Percentiles rank a stretch among this genome's conserved stretches.
Evolutionary conservation across 2,888 invertebrate genomes (phyloP).

Genomic region (Hetaerina titia): DNA sequence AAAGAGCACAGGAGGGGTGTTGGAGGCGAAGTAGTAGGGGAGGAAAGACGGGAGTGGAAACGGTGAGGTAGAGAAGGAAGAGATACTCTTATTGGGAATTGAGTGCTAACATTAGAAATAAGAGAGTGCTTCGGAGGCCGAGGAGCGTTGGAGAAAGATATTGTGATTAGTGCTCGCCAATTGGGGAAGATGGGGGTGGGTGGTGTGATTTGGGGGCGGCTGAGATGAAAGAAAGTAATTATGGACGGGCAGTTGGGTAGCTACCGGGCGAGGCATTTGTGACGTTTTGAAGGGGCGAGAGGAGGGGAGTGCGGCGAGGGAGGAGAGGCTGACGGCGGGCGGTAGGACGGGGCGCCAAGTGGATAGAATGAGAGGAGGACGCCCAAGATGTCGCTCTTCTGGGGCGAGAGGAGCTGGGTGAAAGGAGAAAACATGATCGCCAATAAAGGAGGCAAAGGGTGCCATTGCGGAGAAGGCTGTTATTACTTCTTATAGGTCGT

Average conservation of each 20-base stretch:
- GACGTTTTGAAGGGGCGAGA: not conserved
- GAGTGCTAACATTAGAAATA: conserved; percentile 50
- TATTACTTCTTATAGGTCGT: not conserved
- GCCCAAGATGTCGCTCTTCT: not conserved
- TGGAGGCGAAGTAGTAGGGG: not conserved
- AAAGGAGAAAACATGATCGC: not conserved
- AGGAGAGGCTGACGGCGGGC: too few relatives aligned
- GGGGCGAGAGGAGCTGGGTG: not conserved
- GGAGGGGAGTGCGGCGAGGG: not conserved
- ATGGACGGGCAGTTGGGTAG: conserved; percentile 14
- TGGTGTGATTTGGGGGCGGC: not conserved
- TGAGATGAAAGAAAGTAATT: not conserved
- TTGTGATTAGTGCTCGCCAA: conserved; percentile 13
- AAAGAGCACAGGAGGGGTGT: not conserved
- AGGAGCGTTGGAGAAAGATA: not conserved
- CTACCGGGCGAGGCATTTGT: not conserved
- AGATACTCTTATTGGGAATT: conserved; percentile 32
- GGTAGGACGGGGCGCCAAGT: not conserved
- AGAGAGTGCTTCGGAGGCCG: not conserved
- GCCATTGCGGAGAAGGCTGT: not conserved
- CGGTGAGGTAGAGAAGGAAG: not conserved
- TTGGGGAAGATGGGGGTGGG: not conserved
- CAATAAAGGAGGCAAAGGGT: not conserved
- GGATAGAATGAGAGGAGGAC: not conserved
- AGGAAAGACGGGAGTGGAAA: not conserved